Evolutionary conservation across 2,113 vertebrate species (phyloP), one percentile per base, ranked within the genome.

Genomic region (Pao palembangensis): DNA sequence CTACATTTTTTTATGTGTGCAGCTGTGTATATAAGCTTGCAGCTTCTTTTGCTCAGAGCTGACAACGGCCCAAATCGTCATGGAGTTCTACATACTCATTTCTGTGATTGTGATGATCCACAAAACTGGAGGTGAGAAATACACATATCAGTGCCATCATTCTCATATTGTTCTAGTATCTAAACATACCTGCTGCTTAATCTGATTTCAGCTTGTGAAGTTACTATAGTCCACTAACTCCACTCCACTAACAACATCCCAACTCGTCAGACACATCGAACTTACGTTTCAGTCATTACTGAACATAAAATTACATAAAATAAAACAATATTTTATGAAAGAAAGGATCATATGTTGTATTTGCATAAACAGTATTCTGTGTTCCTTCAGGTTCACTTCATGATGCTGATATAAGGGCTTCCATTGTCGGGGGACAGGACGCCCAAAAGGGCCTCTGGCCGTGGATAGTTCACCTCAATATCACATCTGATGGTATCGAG

Each of bases 71-170:
- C 34, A 12, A 12, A 8, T 38, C 10, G 34, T 38, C 71, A 80
- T 83, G 80, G 65, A 53, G 44, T 38, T 70, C 50, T 49, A 14
- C 18, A 53, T 6, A 43, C 65, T 75, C 1, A 14, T 83, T 11
- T 1, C 49, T 17, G 55, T 20, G 59, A 47, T 80, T 61, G 31
- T 73, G 0, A 67, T 83, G 58, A 51, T 78, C 46, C 28, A 47
- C 61, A 38, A 43, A 53, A 10, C 4, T 14, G 49, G 6, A 55
- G 80, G 80, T 83, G 55, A 80, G 80, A 50, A 8, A 25, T 38
- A 38, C 10, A 54, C 11, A 23, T 4, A 21, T 23, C n/a, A 25
- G 12, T 51, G 7, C 3, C 19, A 44, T 5, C 23, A 15, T 46
- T 12, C 14, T 31, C 23, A 1, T 19, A 16, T 34, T 34, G 15